Evolutionary conservation across 2,888 invertebrate species (phyloP), one percentile per base, ranked within the genome.

Genomic region (Alsophila aescularia): DNA sequence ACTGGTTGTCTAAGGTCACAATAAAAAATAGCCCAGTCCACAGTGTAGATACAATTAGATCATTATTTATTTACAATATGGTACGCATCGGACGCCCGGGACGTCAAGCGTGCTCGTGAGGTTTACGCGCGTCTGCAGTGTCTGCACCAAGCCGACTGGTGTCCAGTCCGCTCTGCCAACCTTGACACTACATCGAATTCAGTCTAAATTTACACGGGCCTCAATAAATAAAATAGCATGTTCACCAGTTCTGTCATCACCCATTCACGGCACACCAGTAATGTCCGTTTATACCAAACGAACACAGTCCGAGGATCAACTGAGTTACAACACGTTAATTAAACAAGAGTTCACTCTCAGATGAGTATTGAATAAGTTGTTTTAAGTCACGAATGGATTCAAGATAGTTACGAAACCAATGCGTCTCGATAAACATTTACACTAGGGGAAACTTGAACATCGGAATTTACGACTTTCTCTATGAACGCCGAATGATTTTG

Each of bases 41-140:
- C 69, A 74, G 66, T 70, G 73, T 72, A 73, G 66, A 75, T 83
- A 88, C 84, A 87, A 90, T 90, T 90, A 90, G 90, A 80, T 90
- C 90, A 91, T 85, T 89, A 85, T 85, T 87, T 90, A 90, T 90
- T 90, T 89, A 86, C 83, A 84, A 86, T 82, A 75, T 78, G 72
- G 73, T 73, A 71, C 70, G 65, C 67, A 61, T 57, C 64, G 52
- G 57, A 63, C 70, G 57, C 75, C 63, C 66, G 67, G 74, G 77
- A 68, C 73, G 79, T 77, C 73, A 74, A 77, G 73, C 16, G 43
- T 44, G 37, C 37, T 44, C 50, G 50, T 74, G 74, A 77, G 74
- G 73, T 75, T 77, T 75, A 70, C 79, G 78, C 71, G 77, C 73
- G 69, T 75, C 70, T 75, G 69, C 72, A 76, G 77, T 73, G 69